Base-by-base conservation (phyloP, 2,888 invertebrate species). In the Willowsia nigromaculata region DNA sequence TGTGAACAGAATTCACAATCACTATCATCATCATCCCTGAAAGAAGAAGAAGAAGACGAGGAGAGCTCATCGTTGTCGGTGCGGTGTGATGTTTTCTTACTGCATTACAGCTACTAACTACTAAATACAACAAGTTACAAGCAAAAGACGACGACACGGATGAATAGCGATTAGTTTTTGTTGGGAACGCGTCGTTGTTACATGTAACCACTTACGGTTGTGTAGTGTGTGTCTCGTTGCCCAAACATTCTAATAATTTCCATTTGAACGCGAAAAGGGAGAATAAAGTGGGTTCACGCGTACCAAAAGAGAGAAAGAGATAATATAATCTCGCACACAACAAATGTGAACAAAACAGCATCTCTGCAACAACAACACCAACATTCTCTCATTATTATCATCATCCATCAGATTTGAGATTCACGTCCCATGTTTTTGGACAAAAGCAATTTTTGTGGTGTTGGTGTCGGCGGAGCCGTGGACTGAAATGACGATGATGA, bases 371-470 rank as follows among this genome's bases (percentile, higher is more conserved):
- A 50, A 65, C 30, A 71, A 84, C 43, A 76, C 37, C 65, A 65
- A 22, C 47, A 25, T 71, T 11, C 7, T 11, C 7, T 50, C 53
- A 84, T 43, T 27, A 85, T 78, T 30, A 78, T 56, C 13, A 78
- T 56, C 59, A 56, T 50, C 53, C 59, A 65, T 40, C 71, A 68
- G 71, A 15, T 47, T 65, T n/a, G 47, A 68, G 83, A 84, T 50
- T 76, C 62, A 84, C 68, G 43, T 83, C 71, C 68, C 68, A 27
- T 85, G 59, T 76, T 85, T 85, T 74, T 80, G 80, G 78, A 86
- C 80, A 86, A 80, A 85, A 80, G 85, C 80, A 80, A 80, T 85
- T 76, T 76, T 76, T 78, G 80, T 50, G 68, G 62, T 78, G 78
- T 30, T 74, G 84, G 27, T 43, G 85, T 62, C 22, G 56, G 78